These are phyloP conservation scores for Steinernema hermaphroditum DNA, from an alignment of 2,888 invertebrate species.

Conservation along the genomic window DNA sequence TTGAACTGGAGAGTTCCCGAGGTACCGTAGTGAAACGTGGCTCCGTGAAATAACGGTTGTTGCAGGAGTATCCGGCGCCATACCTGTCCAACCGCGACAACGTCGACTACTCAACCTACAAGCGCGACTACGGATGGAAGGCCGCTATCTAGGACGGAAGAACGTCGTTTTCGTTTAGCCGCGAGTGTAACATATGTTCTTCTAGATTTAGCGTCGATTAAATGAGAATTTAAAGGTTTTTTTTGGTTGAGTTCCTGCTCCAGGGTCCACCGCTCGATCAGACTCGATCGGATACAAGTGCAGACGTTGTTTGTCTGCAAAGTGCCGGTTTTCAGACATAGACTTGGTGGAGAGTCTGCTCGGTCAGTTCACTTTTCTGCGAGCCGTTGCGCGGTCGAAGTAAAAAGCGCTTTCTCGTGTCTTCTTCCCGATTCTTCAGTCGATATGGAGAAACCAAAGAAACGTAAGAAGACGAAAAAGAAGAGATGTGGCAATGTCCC, in stretches of 20 bases:
- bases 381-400: neutral
- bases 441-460: constrained; percentile 15
- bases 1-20: constrained; percentile 57
- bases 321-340: no score
- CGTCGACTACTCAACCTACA: constrained; percentile 31
- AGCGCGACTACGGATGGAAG: constrained; percentile 34
- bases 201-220: neutral
- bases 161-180: neutral
- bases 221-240: neutral
- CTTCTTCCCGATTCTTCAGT: constrained; percentile 16
- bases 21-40: no score
- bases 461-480: neutral
- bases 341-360: no score
- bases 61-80: constrained; percentile 55
- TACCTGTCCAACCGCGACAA: constrained; percentile 48
- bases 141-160: constrained; percentile 25
- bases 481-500: neutral
- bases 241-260: no score
- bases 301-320: no score
- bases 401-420: constrained; percentile 12
- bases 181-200: constrained; percentile 6
- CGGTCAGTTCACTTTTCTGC: neutral
- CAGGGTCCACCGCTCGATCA: no score
- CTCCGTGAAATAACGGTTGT: no score
- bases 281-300: no score